Evolutionary conservation across 2,888 invertebrate species (phyloP), one percentile per base, ranked within the genome.

Genomic region (Cantharis flavilabris): DNA sequence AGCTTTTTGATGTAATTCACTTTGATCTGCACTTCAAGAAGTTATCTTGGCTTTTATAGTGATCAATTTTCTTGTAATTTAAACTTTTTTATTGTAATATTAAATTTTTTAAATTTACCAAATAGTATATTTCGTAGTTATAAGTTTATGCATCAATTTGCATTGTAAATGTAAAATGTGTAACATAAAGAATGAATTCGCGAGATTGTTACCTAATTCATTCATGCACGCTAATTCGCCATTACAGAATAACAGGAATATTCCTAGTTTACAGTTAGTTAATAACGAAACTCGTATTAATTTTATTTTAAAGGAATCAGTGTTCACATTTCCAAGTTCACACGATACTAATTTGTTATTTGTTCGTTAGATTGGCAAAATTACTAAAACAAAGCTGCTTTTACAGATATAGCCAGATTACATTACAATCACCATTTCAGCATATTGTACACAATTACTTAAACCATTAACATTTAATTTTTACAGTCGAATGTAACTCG

Each of bases 171-270:
- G 20, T 30, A 18, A 26, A 26, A 26, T 26, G 26, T 26, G 26
- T 33, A 70, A 64, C 11, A 65, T 65, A 65, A 65, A 23, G 65
- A 18, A 65, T 23, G 65, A 65, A 65, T 65, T 23, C 23, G 65
- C 18, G 30, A 65, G 72, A 65, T 72, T 65, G 72, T 72, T 72
- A 72, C 18, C 30, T 72, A 72, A 72, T 72, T 72, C 72, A 65
- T 72, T 72, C 64, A 65, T 72, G 72, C 64, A 64, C 30, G 64
- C 72, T 72, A 72, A 72, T 72, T 72, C 64, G 64, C 72, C 72
- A 65, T 65, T 65, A 65, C 20, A 30, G 64, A 72, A 65, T 65
- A 72, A 65, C 65, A n/a, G 2, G 72, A 33, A 33, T 72, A 28
- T 64, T 64, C 72, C 65, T 26, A 65, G 64, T 72, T 65, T 64